Percentiles rank a stretch among this genome's conserved stretches.
These are phyloP conservation scores for Gallinago solitaria DNA, from an alignment of 2,797 vertebrate species.

Conservation along the genomic window DNA sequence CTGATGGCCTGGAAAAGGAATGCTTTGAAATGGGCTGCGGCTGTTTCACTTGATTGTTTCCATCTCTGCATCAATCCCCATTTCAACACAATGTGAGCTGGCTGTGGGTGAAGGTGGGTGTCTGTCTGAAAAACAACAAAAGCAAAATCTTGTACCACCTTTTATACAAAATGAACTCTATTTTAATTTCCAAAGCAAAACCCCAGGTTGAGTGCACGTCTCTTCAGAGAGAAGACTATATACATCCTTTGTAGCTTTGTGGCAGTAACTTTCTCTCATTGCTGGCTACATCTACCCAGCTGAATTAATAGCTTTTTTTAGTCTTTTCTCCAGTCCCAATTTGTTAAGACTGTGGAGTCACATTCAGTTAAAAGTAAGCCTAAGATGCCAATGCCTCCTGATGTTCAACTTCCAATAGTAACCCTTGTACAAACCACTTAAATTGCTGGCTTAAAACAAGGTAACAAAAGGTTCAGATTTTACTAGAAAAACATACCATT, in stretches of 20 bases:
- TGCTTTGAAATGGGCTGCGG: background rate
- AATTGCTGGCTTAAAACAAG: background rate
- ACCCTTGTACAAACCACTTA: background rate
- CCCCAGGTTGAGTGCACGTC: background rate
- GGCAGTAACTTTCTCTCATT: background rate
- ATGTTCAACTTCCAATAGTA: background rate
- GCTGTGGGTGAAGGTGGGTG: background rate
- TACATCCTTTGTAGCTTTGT: background rate
- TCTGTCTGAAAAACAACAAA: background rate
- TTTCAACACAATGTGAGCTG: background rate
- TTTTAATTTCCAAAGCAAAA: background rate
- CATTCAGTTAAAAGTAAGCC: background rate
- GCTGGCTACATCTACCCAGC: background rate
- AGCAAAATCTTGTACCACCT: background rate
- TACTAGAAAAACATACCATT: background rate
- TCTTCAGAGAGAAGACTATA: background rate
- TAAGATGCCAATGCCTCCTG: background rate
- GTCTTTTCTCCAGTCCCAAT: background rate
- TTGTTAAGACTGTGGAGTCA: background rate
- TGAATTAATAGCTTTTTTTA: background rate
- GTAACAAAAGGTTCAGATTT: background rate
- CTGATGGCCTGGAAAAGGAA: conserved; percentile 63
- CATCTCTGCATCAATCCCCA: background rate
- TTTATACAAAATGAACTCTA: background rate
- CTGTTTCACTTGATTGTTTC: conserved; percentile 48